Evolutionary conservation across 2,113 vertebrate genomes (phyloP), one percentile per base, ranked within the genome.

Genomic region (Pseudorhombus dupliciocellatus): DNA sequence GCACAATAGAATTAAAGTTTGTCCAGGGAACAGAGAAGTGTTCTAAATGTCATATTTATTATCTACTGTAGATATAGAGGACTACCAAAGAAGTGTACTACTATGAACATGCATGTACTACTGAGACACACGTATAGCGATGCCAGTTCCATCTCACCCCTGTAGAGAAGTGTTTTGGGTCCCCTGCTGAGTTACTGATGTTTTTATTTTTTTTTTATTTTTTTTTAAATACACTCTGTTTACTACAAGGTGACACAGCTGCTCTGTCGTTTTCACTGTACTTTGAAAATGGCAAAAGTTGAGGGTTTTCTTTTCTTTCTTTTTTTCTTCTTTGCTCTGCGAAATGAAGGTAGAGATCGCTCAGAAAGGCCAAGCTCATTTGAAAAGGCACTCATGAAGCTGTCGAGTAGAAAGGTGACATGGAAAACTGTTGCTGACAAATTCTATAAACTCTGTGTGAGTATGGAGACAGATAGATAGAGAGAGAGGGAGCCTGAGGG

Each of bases 371-470:
- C 61, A 77, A 56, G 25, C 28, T 73, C 15, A 25, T 62, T 55
- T 65, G 21, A n/a, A 51, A 68, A 52, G 28, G 56, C 28, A 37
- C 56, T 58, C 20, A 60, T 31, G 20, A 62, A 42, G 50, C n/a
- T 65, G 48, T 28, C 8, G 50, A 16, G 16, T 7, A 31, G 28
- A 52, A 51, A 79, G 31, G 40, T 58, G 76, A 78, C 66, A 64
- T 16, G 22, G 40, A 66, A 70, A 51, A 70, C 58, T 40, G 63
- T 26, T 16, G 44, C 60, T 71, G 71, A 65, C 69, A 69, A 21
- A 77, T 70, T 37, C 9, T 66, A 66, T 73, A 66, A 54, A 75
- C 26, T 62, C 26, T 62, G 56, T 48, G 11, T 40, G 48, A 44
- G 40, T 55, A 11, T 78, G 24, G n/a, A 1, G 48, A 21, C 55